Percentiles rank a stretch among this genome's conserved stretches.
These are phyloP conservation scores for Sebastes ruberrimus DNA, from an alignment of 2,797 vertebrate genomes.

Conservation along the genomic window DNA sequence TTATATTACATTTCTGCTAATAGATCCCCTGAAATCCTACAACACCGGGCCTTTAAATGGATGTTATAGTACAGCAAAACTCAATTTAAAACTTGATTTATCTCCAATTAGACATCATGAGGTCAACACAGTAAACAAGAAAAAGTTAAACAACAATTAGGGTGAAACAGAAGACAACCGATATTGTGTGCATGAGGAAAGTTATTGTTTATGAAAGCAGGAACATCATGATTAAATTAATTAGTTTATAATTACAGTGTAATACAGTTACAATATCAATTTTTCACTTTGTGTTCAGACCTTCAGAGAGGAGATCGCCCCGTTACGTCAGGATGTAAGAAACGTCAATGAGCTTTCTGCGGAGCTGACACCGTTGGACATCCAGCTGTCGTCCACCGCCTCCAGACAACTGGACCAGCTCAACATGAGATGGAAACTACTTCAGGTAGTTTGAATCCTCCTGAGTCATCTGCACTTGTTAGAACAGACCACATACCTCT, in stretches of 20 bases:
- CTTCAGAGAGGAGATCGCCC: conserved; percentile 92
- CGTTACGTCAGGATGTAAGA: conserved; percentile 90
- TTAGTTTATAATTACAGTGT: neutral
- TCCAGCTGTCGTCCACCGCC: conserved; percentile 92
- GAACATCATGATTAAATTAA: neutral
- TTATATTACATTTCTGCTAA: too few relatives aligned
- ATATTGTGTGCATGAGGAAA: neutral
- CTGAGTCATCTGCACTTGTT: neutral
- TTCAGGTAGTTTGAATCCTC: conserved; percentile 85
- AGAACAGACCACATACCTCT: neutral
- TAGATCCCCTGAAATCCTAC: too few relatives aligned
- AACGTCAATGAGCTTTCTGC: conserved; percentile 91
- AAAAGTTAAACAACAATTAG: conserved; percentile 4
- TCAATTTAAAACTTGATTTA: conserved; percentile 12
- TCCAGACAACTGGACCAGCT: conserved; percentile 94
- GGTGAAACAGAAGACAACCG: neutral
- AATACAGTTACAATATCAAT: neutral
- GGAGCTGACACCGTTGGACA: conserved; percentile 91
- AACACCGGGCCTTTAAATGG: neutral
- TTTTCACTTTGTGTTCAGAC: conserved; percentile 71
- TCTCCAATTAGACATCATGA: conserved; percentile 15
- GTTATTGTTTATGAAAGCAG: neutral
- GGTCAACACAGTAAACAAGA: conserved; percentile 1
- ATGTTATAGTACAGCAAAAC: conserved; percentile 3
- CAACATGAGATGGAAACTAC: conserved; percentile 94